These are phyloP conservation scores for Andrena camellia DNA, from an alignment of 2,888 invertebrate species.

Conservation along the genomic window DNA sequence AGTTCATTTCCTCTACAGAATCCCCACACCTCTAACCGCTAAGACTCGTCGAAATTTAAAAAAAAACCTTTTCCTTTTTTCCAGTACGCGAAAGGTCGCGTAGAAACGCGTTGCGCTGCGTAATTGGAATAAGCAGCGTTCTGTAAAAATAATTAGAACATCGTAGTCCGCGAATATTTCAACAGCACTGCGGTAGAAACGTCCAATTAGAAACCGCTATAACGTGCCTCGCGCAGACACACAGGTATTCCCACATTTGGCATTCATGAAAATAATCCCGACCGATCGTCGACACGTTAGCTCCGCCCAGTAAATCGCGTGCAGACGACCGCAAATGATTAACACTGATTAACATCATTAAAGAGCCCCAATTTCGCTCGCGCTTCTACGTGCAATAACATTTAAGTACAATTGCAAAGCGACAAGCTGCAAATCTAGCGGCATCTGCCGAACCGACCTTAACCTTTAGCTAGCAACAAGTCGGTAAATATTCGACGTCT, in stretches of 20 bases:
- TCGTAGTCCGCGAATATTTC: neutral
- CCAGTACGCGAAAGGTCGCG: neutral
- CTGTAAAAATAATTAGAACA: constrained; percentile 46
- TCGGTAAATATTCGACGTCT: too few species aligned
- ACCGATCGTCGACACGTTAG: neutral
- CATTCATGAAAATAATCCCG: neutral
- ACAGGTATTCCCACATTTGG: neutral
- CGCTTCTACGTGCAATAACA: neutral
- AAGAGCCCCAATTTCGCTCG: neutral
- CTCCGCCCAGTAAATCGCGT: neutral
- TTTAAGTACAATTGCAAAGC: too few species aligned
- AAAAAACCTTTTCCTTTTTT: neutral
- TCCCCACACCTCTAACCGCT: neutral
- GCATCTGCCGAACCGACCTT: too few species aligned
- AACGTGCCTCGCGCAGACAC: neutral
- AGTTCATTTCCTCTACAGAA: neutral
- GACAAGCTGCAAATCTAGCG: too few species aligned
- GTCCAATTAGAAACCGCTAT: constrained; percentile 15
- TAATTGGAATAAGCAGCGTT: constrained; percentile 36
- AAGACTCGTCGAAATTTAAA: neutral
- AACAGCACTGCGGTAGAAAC: constrained; percentile 12
- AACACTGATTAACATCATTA: neutral
- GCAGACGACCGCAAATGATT: neutral
- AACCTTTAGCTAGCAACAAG: neutral
- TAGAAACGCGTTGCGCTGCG: neutral